phyloP scores from a whole-genome alignment of 2,888 invertebrate species.

The Lordiphosa andalusiaca region DNA sequence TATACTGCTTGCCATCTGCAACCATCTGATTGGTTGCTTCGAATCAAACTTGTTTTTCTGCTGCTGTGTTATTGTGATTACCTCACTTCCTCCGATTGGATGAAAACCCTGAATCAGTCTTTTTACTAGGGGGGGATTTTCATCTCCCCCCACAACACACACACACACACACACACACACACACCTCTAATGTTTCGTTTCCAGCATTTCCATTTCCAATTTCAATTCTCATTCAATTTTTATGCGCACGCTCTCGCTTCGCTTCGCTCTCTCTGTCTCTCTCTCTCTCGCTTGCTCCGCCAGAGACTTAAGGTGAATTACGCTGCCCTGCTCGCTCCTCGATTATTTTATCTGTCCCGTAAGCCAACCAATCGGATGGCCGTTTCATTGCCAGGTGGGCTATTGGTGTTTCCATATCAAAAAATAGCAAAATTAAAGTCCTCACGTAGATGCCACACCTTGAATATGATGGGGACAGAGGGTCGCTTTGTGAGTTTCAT shows the following conservation, averaged over 20 bases:
- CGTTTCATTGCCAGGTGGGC: slow-evolving; percentile 69
- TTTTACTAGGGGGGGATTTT: slow-evolving; percentile 5
- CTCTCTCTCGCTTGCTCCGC: slow-evolving; percentile 19
- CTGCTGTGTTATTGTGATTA: slow-evolving; percentile 25
- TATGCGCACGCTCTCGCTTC: slow-evolving; percentile 2
- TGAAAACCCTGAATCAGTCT: slow-evolving; percentile 10
- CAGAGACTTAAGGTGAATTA: slow-evolving; percentile 9
- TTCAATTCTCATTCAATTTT: slow-evolving; percentile 49
- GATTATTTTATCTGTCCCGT: slow-evolving; percentile 64
- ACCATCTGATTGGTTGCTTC: slow-evolving; percentile 44
- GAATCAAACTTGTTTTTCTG: slow-evolving; percentile 17
- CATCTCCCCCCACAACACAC: slow-evolving; percentile 1
- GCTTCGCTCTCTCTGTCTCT: slow-evolving; percentile 26
- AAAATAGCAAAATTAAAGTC: slow-evolving; percentile 15
- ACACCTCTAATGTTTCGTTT: slow-evolving; percentile 47
- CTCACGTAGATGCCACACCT: slow-evolving; percentile 43
- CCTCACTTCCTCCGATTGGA: slow-evolving; percentile 18
- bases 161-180: slow-evolving; percentile 15
- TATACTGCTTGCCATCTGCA: slow-evolving; percentile 10
- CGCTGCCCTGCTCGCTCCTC: slow-evolving; percentile 34
- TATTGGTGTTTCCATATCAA: slow-evolving; percentile 47
- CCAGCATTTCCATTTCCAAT: slow-evolving; percentile 56
- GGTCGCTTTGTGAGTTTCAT: slow-evolving; percentile 36
- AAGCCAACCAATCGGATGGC: slow-evolving; percentile 61
- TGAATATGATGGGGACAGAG: slow-evolving; percentile 7